Conservation (phyloP, 2,888 invertebrate genomes). For the Amphipoea oculea region DNA sequence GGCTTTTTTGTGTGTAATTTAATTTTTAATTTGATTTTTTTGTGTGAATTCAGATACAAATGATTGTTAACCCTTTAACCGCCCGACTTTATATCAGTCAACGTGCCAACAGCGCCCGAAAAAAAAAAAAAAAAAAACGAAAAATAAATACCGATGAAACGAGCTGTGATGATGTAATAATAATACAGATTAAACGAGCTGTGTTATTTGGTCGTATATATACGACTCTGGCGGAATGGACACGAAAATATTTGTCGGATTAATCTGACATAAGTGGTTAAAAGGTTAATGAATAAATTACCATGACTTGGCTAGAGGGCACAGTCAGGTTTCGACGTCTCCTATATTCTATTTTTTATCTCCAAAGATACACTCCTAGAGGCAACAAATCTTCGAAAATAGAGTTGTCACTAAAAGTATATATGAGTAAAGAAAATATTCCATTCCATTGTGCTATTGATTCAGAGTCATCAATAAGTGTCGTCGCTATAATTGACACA, state of each 20-base stretch:
- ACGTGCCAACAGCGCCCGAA: no score
- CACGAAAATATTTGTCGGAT: no score
- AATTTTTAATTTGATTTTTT: neutral
- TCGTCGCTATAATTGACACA: conserved; percentile 50
- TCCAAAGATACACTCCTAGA: conserved; percentile 4
- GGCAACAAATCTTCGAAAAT: conserved; percentile 42
- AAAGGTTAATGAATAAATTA: neutral
- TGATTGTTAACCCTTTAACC: neutral
- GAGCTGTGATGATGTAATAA: no score
- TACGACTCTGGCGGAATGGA: no score
- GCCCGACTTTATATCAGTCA: no score
- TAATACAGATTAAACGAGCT: no score
- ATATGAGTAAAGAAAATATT: conserved; percentile 44
- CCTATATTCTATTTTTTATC: conserved; percentile 41
- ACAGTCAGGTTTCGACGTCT: conserved; percentile 17
- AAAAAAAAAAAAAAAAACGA: no score
- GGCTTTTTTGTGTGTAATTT: neutral
- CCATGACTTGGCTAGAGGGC: neutral
- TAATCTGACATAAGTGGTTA: no score
- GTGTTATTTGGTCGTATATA: no score
- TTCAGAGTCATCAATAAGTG: conserved; percentile 59
- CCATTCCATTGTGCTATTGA: conserved; percentile 56
- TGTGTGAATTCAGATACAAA: neutral
- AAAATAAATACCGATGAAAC: no score
- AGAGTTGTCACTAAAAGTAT: conserved; percentile 27